Conservation (phyloP, 2,113 vertebrate species). For the Mungos mungo region DNA sequence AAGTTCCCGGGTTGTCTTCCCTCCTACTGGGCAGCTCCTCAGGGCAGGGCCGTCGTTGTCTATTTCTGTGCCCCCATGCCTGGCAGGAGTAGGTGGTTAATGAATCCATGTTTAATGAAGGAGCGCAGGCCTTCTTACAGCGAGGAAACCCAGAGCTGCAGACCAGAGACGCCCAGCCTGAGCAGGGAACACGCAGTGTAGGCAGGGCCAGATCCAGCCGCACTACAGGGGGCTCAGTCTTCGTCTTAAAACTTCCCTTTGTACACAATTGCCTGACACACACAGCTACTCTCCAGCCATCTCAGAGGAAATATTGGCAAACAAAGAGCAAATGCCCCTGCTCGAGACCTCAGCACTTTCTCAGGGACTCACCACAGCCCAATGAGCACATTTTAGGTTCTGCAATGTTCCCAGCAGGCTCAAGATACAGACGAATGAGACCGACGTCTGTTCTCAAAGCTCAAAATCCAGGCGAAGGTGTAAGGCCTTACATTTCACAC, state of each 20-base stretch:
- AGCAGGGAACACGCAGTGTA: not conserved
- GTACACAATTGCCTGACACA: not conserved
- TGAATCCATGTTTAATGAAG: not conserved
- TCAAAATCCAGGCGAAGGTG: not conserved
- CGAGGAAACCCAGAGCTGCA: not conserved
- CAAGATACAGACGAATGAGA: not conserved
- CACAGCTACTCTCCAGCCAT: not conserved
- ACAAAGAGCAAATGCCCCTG: not conserved
- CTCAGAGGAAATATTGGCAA: not conserved
- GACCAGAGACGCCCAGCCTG: not conserved
- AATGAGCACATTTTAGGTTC: not conserved
- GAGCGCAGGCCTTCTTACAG: not conserved
- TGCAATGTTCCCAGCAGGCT: not conserved
- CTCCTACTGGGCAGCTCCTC: not conserved
- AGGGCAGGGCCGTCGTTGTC: no score
- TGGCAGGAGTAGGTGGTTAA: not conserved
- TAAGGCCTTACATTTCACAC: no score
- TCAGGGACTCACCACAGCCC: not conserved
- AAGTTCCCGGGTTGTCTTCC: not conserved
- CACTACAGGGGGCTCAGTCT: not conserved
- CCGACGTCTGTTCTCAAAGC: not conserved
- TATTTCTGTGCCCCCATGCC: not conserved
- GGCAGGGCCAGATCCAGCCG: no score
- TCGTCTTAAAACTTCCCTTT: not conserved
- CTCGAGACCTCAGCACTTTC: no score